Base-by-base conservation (phyloP, 2,888 invertebrate species). In the Eumerus sabulonum region DNA sequence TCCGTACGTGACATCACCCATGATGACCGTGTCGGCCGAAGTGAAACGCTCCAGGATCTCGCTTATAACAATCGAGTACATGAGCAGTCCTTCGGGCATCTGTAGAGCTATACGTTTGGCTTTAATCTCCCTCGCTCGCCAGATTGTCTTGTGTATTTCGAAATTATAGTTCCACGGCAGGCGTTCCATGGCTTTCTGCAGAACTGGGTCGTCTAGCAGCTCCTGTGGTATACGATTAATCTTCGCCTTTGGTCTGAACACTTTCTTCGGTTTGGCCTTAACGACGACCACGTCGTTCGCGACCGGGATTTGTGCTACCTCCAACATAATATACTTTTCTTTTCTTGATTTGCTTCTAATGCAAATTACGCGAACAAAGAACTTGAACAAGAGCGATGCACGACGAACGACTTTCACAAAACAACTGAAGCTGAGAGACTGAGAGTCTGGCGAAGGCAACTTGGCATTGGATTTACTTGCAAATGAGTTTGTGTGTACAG, bases 1-100 rank as follows among this genome's bases (percentile, higher is more conserved):
- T 40, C 99, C 99, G 86, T 99, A 99, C 0, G 99, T 99, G 13
- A 99, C 98, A 90, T 99, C 99, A 7, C 98, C 99, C 97, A 99
- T 97, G 79, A 99, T 98, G 53, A 99, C 92, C 0, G 95, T 94
- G 84, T 98, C 98, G 1, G 96, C 96, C 38, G 92, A 92, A 1
- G 97, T 96, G 86, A 97, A 97, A 63, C 92, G 91, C 88, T 96
- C 94, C 83, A 98, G 93, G 81, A 99, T 97, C 87, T 99, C 98
- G 82, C 96, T 94, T 73, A 99, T 93, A 1, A 96, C 94, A 76
- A 97, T 96, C 0, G 99, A 94, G 90, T 95, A 99, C 90, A 99
- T 91, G 16, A 98, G 91, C 4, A 99, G 89, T 11, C 95, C 99
- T 92, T 99, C 99, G 0, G 99, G 99, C 92, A 99, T 93, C 90